Conservation (phyloP, 1,140 invertebrate genomes). For the silkworm (Bombyx mori) region DNA sequence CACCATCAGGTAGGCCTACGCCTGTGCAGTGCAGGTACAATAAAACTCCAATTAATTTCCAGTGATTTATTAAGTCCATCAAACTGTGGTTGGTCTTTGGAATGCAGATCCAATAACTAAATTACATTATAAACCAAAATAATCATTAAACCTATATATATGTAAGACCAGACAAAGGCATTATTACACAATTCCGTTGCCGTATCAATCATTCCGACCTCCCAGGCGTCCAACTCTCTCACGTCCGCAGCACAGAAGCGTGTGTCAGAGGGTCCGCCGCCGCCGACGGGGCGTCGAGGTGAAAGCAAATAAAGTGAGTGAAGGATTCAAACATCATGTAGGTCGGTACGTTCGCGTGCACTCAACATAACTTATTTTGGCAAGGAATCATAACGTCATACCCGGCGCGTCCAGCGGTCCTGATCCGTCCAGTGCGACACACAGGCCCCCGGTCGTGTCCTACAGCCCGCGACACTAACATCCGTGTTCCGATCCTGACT, state of each 20-base stretch:
- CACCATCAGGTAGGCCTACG: too few species aligned
- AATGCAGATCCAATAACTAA: slow-evolving; percentile 60
- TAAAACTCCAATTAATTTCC: slow-evolving; percentile 19
- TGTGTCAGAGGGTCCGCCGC: too few species aligned
- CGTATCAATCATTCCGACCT: too few species aligned
- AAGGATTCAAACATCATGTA: slow-evolving; percentile 43
- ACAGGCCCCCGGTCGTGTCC: slow-evolving; percentile 2
- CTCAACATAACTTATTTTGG: slow-evolving; percentile 57
- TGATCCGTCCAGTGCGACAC: slow-evolving; percentile 9
- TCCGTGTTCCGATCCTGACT: slow-evolving; percentile 29
- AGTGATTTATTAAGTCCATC: slow-evolving; percentile 60
- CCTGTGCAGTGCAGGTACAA: not conserved
- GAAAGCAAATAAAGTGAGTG: slow-evolving; percentile 50
- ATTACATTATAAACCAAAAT: slow-evolving; percentile 31
- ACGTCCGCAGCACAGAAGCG: too few species aligned
- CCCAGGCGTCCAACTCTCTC: too few species aligned
- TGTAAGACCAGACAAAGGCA: too few species aligned
- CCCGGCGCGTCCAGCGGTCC: slow-evolving; percentile 51
- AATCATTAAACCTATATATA: too few species aligned
- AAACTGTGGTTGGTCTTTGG: slow-evolving; percentile 61
- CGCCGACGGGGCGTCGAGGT: slow-evolving; percentile 26
- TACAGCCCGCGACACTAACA: too few species aligned
- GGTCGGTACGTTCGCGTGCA: slow-evolving; percentile 50
- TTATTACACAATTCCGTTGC: too few species aligned
- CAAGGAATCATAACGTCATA: slow-evolving; percentile 61